Conservation (phyloP, 2,113 vertebrate genomes). For the Istiophorus platypterus region DNA sequence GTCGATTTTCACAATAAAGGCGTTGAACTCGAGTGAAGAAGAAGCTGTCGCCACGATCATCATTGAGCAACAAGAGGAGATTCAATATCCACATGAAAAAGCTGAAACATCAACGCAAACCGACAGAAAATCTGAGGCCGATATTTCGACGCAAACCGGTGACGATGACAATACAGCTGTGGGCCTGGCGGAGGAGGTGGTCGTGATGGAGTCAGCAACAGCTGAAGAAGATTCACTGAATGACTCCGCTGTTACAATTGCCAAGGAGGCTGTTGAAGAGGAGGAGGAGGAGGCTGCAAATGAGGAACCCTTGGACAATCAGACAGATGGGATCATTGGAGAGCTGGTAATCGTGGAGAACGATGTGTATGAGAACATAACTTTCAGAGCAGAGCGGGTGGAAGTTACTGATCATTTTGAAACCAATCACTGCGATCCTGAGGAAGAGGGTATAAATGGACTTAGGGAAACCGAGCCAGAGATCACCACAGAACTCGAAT, state of each 20-base stretch:
- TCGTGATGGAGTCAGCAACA: not conserved
- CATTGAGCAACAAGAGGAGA: not conserved
- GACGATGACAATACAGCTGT: not conserved
- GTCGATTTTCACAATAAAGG: slow-evolving; percentile 65
- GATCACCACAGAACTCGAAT: slow-evolving; percentile 4
- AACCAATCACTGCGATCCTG: not conserved
- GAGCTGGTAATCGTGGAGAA: not conserved
- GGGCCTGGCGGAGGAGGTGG: not conserved
- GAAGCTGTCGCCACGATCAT: not conserved
- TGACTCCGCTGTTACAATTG: not conserved
- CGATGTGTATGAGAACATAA: not conserved
- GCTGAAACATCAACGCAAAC: slow-evolving; percentile 47
- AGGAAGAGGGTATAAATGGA: not conserved
- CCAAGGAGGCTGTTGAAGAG: slow-evolving; percentile 35
- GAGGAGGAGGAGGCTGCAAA: no score
- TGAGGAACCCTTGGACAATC: not conserved
- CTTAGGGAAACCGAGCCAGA: not conserved
- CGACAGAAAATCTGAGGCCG: not conserved
- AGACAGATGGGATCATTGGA: not conserved
- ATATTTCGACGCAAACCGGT: slow-evolving; percentile 50
- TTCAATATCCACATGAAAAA: not conserved
- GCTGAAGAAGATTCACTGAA: not conserved
- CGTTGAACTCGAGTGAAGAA: not conserved
- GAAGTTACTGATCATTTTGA: not conserved
- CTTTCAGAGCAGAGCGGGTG: slow-evolving; percentile 6